phyloP scores from a whole-genome alignment of 2,113 vertebrate genomes.

The Gymnocephalus cernua region DNA sequence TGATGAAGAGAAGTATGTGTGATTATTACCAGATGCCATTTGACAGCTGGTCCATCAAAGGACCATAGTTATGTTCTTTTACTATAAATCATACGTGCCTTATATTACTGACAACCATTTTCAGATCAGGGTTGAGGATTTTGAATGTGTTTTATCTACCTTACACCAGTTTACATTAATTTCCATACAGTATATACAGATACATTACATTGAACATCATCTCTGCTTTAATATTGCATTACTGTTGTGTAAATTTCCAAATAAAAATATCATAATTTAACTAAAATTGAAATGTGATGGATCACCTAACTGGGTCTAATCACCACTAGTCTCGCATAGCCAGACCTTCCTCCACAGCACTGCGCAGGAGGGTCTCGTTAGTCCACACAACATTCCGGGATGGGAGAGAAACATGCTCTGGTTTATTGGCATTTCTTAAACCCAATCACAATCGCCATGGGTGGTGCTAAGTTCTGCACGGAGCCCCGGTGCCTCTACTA shows the following conservation, averaged over 20 bases:
- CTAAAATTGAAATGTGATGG: background rate
- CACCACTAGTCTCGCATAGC: background rate
- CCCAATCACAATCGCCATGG: too few species aligned
- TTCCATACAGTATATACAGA: background rate
- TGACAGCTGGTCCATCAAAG: constrained; percentile 27
- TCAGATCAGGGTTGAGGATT: background rate
- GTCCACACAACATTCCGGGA: too few species aligned
- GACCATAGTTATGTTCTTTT: background rate
- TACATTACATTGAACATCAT: background rate
- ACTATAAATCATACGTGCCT: background rate
- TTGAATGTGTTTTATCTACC: background rate
- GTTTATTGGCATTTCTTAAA: too few species aligned
- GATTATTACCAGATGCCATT: constrained; percentile 12
- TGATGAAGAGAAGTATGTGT: constrained; percentile 19
- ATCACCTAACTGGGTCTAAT: background rate
- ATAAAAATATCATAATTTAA: background rate
- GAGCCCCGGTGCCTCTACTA: too few species aligned
- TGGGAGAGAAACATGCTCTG: too few species aligned
- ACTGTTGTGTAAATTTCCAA: too few species aligned
- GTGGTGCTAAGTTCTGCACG: too few species aligned
- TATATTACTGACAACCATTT: background rate
- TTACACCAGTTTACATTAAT: background rate
- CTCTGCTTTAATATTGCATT: background rate
- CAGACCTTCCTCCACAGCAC: too few species aligned
- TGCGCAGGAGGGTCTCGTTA: too few species aligned